Base-by-base conservation (phyloP, 2,888 invertebrate species). In the Acrobasis consociella region DNA sequence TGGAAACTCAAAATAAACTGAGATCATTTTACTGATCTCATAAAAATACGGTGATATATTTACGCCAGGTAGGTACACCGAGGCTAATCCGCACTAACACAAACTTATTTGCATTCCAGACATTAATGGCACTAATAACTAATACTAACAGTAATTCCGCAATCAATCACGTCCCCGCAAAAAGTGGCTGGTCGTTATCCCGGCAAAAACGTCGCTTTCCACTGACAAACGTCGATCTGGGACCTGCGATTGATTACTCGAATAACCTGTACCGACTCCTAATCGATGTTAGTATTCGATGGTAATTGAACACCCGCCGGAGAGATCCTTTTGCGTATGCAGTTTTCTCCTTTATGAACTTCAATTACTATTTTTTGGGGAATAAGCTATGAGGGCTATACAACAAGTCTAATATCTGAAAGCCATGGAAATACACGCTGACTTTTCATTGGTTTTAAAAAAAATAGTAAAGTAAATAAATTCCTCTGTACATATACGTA, bases 171-270 rank as follows among this genome's bases (percentile, higher is more conserved):
- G 22, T 11, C 42, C 11, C 8, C 13, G 38, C 56, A 56, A 56
- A 56, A 56, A 56, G 42, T 56, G 16, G 56, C 42, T 46, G 22
- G 42, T 56, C 56, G 56, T 42, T 42, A 42, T 56, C 39, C 42
- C 39, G 42, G 56, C 42, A 59, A 59, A 59, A 59, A 59, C 52
- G 38, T 37, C 50, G 38, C 49, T 59, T 59, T 59, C 59, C 49
- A 50, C 58, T 49, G 38, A 50, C 50, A 59, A 59, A 49, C 59
- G 38, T 49, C 59, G 10, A 17, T n/a, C 22, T 17, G 59, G 50
- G 37, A 59, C 49, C 38, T 42, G 39, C 51, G 60, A 60, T 51
- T 60, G 60, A 60, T 60, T 60, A 60, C 60, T 60, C 60, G 60
- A 38, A 60, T 39, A 60, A 60, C 60, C 60, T 13, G 60, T 60